These are phyloP conservation scores for Kradibia gibbosae DNA, from an alignment of 1,140 invertebrate species.

Conservation along the genomic window DNA sequence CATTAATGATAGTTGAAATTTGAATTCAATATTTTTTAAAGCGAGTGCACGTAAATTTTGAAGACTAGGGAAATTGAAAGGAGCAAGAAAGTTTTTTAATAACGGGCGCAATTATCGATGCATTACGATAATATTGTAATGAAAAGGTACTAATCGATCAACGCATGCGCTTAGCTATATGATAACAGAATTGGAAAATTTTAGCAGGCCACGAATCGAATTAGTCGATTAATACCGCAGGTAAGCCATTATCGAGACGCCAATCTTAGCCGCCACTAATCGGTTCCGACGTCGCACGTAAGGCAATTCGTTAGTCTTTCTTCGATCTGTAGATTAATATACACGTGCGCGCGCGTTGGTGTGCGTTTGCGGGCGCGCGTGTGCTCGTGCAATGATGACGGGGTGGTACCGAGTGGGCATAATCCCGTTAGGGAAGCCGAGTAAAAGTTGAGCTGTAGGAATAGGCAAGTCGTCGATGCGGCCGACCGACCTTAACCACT, in stretches of 20 bases:
- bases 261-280: background rate
- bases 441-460: conserved; percentile 56
- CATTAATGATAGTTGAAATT: too few species aligned
- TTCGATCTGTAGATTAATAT: background rate
- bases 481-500: conserved; percentile 59
- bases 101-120: too few species aligned
- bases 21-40: too few species aligned
- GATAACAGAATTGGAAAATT: background rate
- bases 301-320: conserved; percentile 10
- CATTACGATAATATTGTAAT: too few species aligned
- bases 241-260: background rate
- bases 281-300: background rate
- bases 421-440: conserved; percentile 61
- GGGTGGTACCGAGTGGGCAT: conserved; percentile 55
- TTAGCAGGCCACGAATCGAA: background rate
- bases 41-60: too few species aligned
- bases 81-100: too few species aligned
- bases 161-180: background rate
- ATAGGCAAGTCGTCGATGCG: conserved; percentile 40
- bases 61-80: too few species aligned
- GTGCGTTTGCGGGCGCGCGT: background rate
- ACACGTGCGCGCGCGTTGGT: background rate
- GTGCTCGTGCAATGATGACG: background rate
- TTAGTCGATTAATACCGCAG: background rate
- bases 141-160: background rate